These are phyloP conservation scores for Acanthopleura granulata DNA, from an alignment of 2,888 invertebrate species.

Conservation along the genomic window DNA sequence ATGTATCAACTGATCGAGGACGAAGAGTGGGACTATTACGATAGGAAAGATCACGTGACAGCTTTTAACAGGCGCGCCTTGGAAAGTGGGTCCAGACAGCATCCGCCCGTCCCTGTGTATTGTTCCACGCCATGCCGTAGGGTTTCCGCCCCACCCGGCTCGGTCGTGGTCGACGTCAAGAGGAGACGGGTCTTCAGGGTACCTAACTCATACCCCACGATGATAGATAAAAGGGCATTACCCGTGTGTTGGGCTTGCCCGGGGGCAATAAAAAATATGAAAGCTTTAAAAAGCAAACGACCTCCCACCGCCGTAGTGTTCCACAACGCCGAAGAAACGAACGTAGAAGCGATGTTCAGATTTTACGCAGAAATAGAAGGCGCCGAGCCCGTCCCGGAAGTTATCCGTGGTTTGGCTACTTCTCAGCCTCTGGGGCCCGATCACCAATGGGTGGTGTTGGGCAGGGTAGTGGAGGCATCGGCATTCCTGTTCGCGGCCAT, in stretches of 20 bases:
- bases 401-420: not conserved
- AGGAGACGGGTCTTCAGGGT: not conserved
- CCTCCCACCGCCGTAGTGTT: not conserved
- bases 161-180: not conserved
- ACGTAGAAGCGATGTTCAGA: not conserved
- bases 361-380: slow-evolving; percentile 1
- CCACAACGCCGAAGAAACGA: not conserved
- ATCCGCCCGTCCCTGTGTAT: not conserved
- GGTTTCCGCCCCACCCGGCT: not conserved
- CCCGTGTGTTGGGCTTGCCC: not conserved
- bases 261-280: not conserved
- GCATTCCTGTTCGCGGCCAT: not conserved
- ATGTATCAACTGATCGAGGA: not conserved
- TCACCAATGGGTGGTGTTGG: not conserved
- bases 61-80: not conserved
- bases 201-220: not conserved
- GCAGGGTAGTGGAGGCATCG: not conserved
- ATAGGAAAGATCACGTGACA: not conserved
- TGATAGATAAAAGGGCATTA: not conserved
- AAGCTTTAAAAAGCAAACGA: not conserved
- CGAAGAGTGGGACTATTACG: not conserved
- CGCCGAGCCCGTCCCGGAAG: not conserved
- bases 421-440: not conserved
- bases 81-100: not conserved
- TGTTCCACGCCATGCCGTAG: not conserved